Conservation (phyloP, 2,888 invertebrate genomes). For the Leptopterna dolabrata region DNA sequence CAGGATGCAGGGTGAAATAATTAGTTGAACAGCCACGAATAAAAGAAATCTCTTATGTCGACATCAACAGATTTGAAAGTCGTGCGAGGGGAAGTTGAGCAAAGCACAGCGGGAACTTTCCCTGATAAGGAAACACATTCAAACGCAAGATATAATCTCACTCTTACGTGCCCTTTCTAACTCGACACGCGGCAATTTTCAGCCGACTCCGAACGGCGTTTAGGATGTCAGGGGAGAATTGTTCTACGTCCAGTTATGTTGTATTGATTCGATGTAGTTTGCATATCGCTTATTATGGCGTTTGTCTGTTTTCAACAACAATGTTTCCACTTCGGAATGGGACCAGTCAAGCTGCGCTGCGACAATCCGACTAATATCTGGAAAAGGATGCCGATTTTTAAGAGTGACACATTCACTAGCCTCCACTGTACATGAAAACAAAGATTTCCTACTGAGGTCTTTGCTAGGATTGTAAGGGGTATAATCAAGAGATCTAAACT, state of each 20-base stretch:
- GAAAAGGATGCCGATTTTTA: no score
- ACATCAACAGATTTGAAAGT: slow-evolving; percentile 3
- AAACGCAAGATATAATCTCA: slow-evolving; percentile 3
- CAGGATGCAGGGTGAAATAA: background rate
- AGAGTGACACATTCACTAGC: no score
- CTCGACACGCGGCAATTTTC: slow-evolving; percentile 3
- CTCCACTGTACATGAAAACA: no score
- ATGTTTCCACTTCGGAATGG: no score
- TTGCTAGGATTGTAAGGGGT: no score
- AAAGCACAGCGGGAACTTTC: background rate
- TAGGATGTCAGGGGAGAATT: background rate
- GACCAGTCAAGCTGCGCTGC: no score
- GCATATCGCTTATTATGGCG: no score
- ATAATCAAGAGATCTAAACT: no score
- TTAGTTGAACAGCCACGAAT: background rate
- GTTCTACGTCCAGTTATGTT: background rate
- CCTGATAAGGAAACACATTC: background rate
- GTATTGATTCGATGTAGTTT: background rate
- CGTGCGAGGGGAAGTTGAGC: slow-evolving; percentile 1
- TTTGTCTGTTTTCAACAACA: no score
- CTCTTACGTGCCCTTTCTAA: background rate
- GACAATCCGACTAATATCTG: no score
- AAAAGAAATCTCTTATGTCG: background rate
- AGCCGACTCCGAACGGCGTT: background rate
- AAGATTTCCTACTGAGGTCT: no score